phyloP scores from a whole-genome alignment of 2,888 invertebrate species.

The Clepsis dumicolana region DNA sequence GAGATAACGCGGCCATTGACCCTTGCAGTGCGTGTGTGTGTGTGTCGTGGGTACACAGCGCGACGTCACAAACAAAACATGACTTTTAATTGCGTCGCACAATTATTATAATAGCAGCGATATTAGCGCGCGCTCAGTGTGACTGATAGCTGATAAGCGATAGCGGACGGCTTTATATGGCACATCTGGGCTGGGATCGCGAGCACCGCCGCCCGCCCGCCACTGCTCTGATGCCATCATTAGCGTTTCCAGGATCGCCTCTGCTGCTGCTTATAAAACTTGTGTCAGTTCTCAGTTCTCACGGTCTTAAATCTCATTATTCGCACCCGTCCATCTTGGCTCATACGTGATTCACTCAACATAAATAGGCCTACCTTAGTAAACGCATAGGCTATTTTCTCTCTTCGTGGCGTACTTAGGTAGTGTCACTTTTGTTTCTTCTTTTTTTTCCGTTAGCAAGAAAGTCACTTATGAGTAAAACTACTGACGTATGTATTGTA shows the following conservation, averaged over 20 bases:
- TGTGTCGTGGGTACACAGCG: constrained; percentile 30
- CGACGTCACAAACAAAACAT: constrained; percentile 39
- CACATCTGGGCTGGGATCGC: not conserved
- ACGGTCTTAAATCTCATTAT: constrained; percentile 1
- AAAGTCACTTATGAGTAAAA: no score
- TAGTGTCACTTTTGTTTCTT: no score
- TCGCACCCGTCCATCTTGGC: not conserved
- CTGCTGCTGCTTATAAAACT: not conserved
- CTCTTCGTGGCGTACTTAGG: not conserved
- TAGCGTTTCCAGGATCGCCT: not conserved
- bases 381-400: not conserved
- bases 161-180: constrained; percentile 2
- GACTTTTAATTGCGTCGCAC: constrained; percentile 39
- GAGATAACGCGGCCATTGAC: constrained; percentile 6
- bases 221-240: not conserved
- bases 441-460: not conserved
- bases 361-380: not conserved
- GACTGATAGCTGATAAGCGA: constrained; percentile 40
- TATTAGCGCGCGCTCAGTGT: constrained; percentile 41
- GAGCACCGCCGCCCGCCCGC: not conserved
- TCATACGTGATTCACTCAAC: not conserved
- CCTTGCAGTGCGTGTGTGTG: constrained; percentile 18
- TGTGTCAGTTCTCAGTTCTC: not conserved
- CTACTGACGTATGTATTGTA: no score
- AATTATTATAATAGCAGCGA: constrained; percentile 40